Base-by-base conservation (phyloP, 1,140 invertebrate genomes). In the Diorhabda elongata region DNA sequence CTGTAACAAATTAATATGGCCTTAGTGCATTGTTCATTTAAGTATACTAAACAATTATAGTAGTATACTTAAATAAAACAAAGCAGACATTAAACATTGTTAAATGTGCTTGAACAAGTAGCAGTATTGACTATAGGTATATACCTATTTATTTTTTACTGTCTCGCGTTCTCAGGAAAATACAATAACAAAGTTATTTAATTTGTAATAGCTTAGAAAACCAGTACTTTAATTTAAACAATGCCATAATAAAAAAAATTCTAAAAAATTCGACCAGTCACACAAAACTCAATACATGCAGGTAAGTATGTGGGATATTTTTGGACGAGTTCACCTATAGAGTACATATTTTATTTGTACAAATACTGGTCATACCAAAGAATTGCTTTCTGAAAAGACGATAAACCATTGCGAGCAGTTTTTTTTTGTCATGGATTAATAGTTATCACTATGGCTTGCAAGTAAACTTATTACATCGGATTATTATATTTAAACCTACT, bases 401-500 rank as follows among this genome's bases (percentile, higher is more conserved):
- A 64, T 64, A 64, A 64, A 64, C 52, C 63, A 64, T 57, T 64
- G 63, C 63, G 44, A 68, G 67, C 67, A 63, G 67, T 63, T 26
- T 57, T 70, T 26, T 61, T 62, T 70, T 62, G 58, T 62, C 65
- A 67, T 67, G 58, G 60, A 60, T 62, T 67, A 70, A 70, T 67
- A 63, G 44, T 71, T 73, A 75, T 75, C 71, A 75, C 69, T 73
- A 75, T 75, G 73, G 73, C 66, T 73, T 69, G 71, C 68, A 73
- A 75, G 70, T 73, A 74, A 74, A 74, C 63, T 64, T 64, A 74
- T 67, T 74, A 75, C 73, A 75, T 75, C 66, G 71, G 73, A 75
- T 73, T 75, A 75, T 70, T 73, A 69, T 74, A 72, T 74, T 65
- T 75, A 71, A 73, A 73, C 73, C 71, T 73, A 75, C 71, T 71